A percentile compares a stretch with the other conserved stretches of the same genome.
Conservation (phyloP, 2,797 vertebrate genomes). For the Telmatherina bonti region DNA sequence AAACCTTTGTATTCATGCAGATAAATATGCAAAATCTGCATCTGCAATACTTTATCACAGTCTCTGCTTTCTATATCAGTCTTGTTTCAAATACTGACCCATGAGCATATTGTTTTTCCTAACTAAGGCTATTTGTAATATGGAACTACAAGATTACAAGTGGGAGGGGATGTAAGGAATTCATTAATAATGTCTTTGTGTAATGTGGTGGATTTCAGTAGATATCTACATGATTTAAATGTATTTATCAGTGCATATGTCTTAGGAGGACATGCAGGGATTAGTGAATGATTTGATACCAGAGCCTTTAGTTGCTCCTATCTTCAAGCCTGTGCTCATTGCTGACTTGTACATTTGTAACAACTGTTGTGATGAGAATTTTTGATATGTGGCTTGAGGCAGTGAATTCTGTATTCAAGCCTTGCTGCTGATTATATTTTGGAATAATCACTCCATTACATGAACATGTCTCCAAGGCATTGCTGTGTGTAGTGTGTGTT, state of each 20-base stretch:
- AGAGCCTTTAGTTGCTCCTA: constrained; percentile 35
- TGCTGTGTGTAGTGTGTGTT: constrained; percentile 56
- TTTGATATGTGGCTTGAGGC: constrained; percentile 77
- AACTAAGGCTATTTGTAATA: too few species aligned
- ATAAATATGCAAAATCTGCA: too few species aligned
- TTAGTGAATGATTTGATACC: constrained; percentile 37
- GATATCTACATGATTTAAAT: constrained; percentile 14
- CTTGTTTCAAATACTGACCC: too few species aligned
- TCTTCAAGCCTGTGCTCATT: constrained; percentile 45
- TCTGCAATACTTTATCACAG: too few species aligned
- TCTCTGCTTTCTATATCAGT: too few species aligned
- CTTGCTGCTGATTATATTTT: constrained; percentile 81
- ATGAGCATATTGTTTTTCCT: too few species aligned
- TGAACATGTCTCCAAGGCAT: constrained; percentile 78
- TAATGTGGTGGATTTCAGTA: background rate
- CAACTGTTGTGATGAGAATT: constrained; percentile 73
- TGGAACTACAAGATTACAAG: too few species aligned
- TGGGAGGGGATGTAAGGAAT: too few species aligned
- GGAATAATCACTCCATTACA: constrained; percentile 87
- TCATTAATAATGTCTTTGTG: background rate
- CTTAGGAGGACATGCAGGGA: constrained; percentile 9
- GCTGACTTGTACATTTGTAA: constrained; percentile 68
- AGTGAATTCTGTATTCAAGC: constrained; percentile 76
- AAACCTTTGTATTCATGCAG: too few species aligned
- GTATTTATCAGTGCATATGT: constrained; percentile 11